These are phyloP conservation scores for Nemoura dubitans DNA, from an alignment of 2,888 invertebrate genomes.

Conservation along the genomic window DNA sequence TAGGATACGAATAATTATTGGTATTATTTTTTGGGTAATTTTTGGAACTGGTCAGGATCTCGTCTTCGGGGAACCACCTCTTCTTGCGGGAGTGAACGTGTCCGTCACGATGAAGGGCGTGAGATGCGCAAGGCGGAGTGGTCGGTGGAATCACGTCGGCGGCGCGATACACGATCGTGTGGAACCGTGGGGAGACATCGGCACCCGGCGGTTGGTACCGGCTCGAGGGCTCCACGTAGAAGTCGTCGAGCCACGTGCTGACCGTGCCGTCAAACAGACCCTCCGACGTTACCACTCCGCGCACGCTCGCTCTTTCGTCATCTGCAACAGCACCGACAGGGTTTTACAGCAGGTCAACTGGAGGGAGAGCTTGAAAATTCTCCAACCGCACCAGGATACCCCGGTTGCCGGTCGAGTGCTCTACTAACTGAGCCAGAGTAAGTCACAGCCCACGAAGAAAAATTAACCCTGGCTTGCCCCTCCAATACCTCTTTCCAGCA, in stretches of 20 bases:
- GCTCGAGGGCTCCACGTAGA: slow-evolving; percentile 83
- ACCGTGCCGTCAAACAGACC: slow-evolving; percentile 92
- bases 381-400: no score
- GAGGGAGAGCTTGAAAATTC: no score
- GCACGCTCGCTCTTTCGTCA: slow-evolving; percentile 82
- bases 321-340: slow-evolving; percentile 67
- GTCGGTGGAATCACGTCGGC: slow-evolving; percentile 74
- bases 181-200: slow-evolving; percentile 64
- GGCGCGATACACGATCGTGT: slow-evolving; percentile 85
- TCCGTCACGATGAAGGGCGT: slow-evolving; percentile 64
- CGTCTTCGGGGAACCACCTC: slow-evolving; percentile 76
- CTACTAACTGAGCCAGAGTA: no score
- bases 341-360: no score
- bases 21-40: slow-evolving; percentile 31
- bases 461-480: no score
- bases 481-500: no score
- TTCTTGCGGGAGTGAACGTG: slow-evolving; percentile 61
- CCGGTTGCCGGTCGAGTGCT: no score
- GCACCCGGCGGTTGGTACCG: slow-evolving; percentile 65
- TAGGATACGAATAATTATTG: slow-evolving; percentile 20
- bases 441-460: no score
- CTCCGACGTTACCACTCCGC: slow-evolving; percentile 85
- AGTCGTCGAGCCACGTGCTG: slow-evolving; percentile 78
- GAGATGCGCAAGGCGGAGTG: slow-evolving; percentile 67
- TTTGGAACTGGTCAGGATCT: slow-evolving; percentile 53